Evolutionary conservation across 2,113 vertebrate genomes (phyloP), one percentile per base, ranked within the genome.

Genomic region (Rhizomys pruinosus): DNA sequence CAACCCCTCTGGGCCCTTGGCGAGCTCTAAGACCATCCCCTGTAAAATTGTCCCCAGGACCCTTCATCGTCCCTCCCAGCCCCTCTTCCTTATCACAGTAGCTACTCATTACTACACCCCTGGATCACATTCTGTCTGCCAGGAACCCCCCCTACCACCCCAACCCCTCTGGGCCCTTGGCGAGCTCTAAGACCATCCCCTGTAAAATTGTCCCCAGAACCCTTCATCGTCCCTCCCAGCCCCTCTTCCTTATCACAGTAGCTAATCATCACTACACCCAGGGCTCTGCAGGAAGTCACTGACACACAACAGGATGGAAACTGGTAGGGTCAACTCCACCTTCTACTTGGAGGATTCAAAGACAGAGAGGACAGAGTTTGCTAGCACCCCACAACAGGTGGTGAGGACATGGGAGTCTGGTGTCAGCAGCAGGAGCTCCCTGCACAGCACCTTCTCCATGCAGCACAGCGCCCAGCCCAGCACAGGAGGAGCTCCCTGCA

Each of bases 131-230:
- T 27, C 19, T 34, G 17, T 34, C 42, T 84, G 32, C 42, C n/a
- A 20, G 20, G 81, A 25, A 68, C 5, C 1, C 42, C 63, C 2
- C 3, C 92, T 73, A 42, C 39, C 8, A 29, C 9, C 37, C 12
- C 20, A 34, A 34, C 5, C 19, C n/a, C 32, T 22, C 66, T 27
- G 68, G 32, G 55, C 1, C 0, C 61, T 52, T 7, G 29, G 34
- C 5, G 64, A 47, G n/a, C 37, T 23, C 73, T 69, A 44, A 71
- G 32, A 37, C 34, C 17, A 64, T 12, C 37, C 17, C 47, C 68
- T 29, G 1, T 9, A 2, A 55, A 72, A 78, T 29, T 16, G 0
- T 3, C 64, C 63, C 90, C 1, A 39, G 27, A 0, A 4, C 44
- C 11, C 78, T 7, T 32, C 66, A 3, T 22, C 63, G 34, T 5